These are phyloP conservation scores for Lamellibrachia luymesi DNA, from an alignment of 1,140 invertebrate genomes.

Conservation along the genomic window DNA sequence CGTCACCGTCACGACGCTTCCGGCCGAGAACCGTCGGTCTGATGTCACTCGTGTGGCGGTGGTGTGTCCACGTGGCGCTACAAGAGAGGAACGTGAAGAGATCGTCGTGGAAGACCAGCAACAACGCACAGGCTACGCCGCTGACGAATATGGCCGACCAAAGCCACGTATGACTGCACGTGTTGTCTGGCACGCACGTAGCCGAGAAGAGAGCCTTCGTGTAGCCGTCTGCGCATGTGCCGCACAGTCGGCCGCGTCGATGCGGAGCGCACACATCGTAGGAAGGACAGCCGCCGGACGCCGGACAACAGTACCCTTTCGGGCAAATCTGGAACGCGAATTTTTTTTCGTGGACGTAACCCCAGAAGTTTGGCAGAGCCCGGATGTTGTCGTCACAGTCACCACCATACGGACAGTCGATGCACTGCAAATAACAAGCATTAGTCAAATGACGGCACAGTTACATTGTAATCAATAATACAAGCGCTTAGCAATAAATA, in stretches of 20 bases:
- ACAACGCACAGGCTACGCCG: slow-evolving; percentile 20
- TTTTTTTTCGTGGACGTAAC: slow-evolving; percentile 12
- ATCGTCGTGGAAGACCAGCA: slow-evolving; percentile 23
- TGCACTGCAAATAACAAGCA: neutral
- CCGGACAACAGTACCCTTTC: slow-evolving; percentile 20
- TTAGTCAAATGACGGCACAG: neutral
- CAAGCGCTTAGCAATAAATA: neutral
- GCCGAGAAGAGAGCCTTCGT: slow-evolving; percentile 20
- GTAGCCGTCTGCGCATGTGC: slow-evolving; percentile 13
- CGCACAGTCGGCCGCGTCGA: slow-evolving; percentile 20
- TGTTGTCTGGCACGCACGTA: slow-evolving; percentile 15
- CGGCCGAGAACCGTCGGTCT: neutral
- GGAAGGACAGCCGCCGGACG: neutral
- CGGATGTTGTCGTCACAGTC: slow-evolving; percentile 20
- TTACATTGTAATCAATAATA: no score
- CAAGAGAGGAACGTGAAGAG: neutral
- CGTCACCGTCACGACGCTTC: neutral
- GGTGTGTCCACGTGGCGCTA: neutral
- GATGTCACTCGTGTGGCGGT: neutral
- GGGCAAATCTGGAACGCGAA: slow-evolving; percentile 24
- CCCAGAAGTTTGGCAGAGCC: slow-evolving; percentile 28
- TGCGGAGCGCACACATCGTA: slow-evolving; percentile 18
- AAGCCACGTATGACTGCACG: slow-evolving; percentile 18
- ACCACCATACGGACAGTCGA: slow-evolving; percentile 23
- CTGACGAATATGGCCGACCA: slow-evolving; percentile 7